Conservation (phyloP, 2,888 invertebrate genomes). For the Leptinotarsa peninsularis region DNA sequence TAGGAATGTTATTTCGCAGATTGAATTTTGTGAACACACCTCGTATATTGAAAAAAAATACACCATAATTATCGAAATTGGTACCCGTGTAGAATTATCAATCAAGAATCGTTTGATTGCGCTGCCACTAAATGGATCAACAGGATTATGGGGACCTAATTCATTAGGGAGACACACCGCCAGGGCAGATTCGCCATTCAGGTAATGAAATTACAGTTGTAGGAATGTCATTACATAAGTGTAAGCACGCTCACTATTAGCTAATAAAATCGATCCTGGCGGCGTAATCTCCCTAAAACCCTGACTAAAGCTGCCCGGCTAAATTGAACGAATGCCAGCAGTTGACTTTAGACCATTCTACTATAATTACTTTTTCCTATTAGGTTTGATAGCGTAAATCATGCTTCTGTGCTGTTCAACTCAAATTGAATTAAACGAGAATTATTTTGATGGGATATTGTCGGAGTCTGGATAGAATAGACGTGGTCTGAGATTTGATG, state of each 20-base stretch:
- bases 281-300: slow-evolving; percentile 63
- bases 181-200: slow-evolving; percentile 64
- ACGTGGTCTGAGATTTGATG: slow-evolving; percentile 10
- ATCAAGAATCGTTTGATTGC: neutral
- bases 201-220: slow-evolving; percentile 66
- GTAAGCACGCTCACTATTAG: slow-evolving; percentile 65
- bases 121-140: neutral
- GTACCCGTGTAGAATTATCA: neutral
- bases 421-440: slow-evolving; percentile 37
- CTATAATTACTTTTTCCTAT: slow-evolving; percentile 51
- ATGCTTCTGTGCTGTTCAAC: slow-evolving; percentile 39
- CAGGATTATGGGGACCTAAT: slow-evolving; percentile 51
- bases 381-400: slow-evolving; percentile 44
- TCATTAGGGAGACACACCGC: slow-evolving; percentile 62
- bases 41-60: neutral
- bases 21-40: neutral
- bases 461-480: slow-evolving; percentile 9
- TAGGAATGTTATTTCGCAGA: neutral
- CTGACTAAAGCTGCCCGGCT: slow-evolving; percentile 43
- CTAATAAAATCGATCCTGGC: slow-evolving; percentile 65
- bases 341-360: slow-evolving; percentile 52
- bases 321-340: slow-evolving; percentile 58
- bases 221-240: slow-evolving; percentile 66
- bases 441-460: slow-evolving; percentile 24
- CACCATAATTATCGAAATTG: neutral